Evolutionary conservation across 1,140 invertebrate species (phyloP).

Genomic region (Heterodera schachtii): DNA sequence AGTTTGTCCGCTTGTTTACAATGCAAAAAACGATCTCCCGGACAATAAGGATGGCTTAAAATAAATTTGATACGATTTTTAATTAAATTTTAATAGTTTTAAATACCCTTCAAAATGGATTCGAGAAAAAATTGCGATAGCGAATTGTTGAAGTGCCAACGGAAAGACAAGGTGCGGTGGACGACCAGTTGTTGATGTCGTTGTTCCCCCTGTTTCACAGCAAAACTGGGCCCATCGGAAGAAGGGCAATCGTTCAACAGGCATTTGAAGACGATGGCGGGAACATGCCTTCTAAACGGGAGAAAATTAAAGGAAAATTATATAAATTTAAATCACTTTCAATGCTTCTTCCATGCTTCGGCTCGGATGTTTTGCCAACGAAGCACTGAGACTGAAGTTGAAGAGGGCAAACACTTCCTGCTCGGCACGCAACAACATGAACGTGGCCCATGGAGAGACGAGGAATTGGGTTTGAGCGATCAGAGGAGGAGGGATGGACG

Average conservation of each 20-base stretch:
- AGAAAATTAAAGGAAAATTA: too few relatives aligned
- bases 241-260: conserved; percentile 34
- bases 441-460: conserved; percentile 46
- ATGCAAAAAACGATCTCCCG: conserved; percentile 31
- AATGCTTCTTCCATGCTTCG: conserved; percentile 43
- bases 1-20: conserved; percentile 31
- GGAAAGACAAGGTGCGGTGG: conserved; percentile 37
- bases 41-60: conserved; percentile 41
- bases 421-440: conserved; percentile 41
- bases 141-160: conserved; percentile 44
- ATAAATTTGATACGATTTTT: not conserved
- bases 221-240: conserved; percentile 50
- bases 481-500: conserved; percentile 36
- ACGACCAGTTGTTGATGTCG: not conserved
- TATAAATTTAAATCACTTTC: conserved; percentile 12
- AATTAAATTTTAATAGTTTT: not conserved
- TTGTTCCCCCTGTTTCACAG: not conserved
- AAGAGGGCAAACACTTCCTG: conserved; percentile 18
- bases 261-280: conserved; percentile 35
- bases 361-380: conserved; percentile 39
- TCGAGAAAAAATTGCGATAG: conserved; percentile 36
- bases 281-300: conserved; percentile 36
- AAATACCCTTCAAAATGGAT: conserved; percentile 27
- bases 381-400: conserved; percentile 10
- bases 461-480: conserved; percentile 24